Evolutionary conservation across 2,113 vertebrate genomes (phyloP).

Genomic region (Cacatua alba): DNA sequence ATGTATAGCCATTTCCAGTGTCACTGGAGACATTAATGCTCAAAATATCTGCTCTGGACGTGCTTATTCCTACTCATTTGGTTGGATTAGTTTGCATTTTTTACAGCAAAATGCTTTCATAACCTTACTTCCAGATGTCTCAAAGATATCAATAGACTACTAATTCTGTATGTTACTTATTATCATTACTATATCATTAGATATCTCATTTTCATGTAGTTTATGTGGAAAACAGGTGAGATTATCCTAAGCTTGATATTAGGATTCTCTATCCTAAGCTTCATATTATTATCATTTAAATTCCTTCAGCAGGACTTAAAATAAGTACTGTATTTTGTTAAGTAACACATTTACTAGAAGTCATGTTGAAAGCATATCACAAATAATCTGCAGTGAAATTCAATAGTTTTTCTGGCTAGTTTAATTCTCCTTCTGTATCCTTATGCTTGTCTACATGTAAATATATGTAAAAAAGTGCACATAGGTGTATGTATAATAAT

Average conservation of each 20-base stretch:
- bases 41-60: background rate
- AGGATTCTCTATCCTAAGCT: background rate
- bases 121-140: background rate
- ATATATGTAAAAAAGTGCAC: background rate
- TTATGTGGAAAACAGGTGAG: background rate
- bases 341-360: background rate
- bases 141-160: background rate
- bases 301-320: background rate
- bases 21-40: background rate
- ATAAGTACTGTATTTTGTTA: background rate
- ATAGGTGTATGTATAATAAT: background rate
- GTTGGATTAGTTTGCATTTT: background rate
- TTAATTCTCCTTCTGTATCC: background rate
- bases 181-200: background rate
- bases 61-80: background rate
- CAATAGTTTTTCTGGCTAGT: background rate
- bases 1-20: background rate
- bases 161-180: background rate
- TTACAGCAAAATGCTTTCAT: background rate
- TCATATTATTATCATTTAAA: background rate
- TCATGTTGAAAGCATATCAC: background rate
- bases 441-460: accelerated
- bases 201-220: background rate
- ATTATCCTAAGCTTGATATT: background rate
- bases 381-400: background rate